A percentile compares a stretch with the other conserved stretches of the same genome.
Conservation (phyloP, 2,797 vertebrate species). For the Triplophysa yarkandensis region DNA sequence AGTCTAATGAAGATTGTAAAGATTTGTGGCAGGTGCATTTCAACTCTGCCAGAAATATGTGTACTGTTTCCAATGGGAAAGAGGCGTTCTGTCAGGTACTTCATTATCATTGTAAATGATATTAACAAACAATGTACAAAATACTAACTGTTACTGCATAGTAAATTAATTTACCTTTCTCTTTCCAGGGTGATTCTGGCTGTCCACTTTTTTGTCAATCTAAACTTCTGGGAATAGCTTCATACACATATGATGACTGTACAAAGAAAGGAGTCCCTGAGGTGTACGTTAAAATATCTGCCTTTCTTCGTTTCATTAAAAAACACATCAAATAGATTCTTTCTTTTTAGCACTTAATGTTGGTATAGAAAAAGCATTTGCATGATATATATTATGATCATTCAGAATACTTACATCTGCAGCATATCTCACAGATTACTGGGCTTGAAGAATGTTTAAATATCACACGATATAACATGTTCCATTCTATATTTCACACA, state of each 20-base stretch:
- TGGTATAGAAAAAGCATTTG: too few relatives aligned
- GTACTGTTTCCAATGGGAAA: constrained; percentile 32
- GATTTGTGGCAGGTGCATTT: background rate
- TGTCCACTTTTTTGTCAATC: constrained; percentile 71
- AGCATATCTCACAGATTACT: too few relatives aligned
- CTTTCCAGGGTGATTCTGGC: constrained; percentile 73
- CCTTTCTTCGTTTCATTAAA: constrained; percentile 71
- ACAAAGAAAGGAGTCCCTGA: constrained; percentile 55
- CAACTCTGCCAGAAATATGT: constrained; percentile 35
- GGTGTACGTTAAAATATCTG: constrained; percentile 66
- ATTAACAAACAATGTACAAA: background rate
- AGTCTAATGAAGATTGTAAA: constrained; percentile 38
- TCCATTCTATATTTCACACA: too few relatives aligned
- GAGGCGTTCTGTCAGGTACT: constrained; percentile 54
- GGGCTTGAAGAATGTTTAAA: too few relatives aligned
- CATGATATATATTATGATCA: too few relatives aligned
- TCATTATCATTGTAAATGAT: background rate
- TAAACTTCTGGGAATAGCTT: constrained; percentile 60
- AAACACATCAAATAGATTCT: too few relatives aligned
- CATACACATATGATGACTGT: constrained; percentile 37
- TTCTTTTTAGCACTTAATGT: too few relatives aligned
- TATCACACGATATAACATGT: too few relatives aligned
- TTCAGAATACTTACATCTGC: too few relatives aligned
- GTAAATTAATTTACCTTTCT: background rate
- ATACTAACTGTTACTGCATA: background rate